phyloP scores from a whole-genome alignment of 1,140 invertebrate genomes.

The Rhizoglyphus robini region DNA sequence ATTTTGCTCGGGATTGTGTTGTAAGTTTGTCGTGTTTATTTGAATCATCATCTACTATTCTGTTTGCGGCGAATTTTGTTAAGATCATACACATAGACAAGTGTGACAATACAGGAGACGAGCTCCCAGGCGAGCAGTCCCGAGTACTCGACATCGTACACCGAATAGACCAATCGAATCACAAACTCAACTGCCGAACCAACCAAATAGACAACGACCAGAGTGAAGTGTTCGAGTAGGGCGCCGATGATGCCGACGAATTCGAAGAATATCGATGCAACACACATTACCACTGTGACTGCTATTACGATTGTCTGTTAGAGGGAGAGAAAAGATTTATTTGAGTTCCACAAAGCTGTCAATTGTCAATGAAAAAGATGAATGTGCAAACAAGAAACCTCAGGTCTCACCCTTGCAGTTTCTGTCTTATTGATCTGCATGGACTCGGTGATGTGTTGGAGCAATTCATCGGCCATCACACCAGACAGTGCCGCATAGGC shows the following conservation, averaged over 20 bases:
- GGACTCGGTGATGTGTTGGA: neutral
- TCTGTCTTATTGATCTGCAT: neutral
- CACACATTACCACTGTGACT: neutral
- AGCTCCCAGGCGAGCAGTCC: neutral
- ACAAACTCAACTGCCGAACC: neutral
- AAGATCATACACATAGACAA: neutral
- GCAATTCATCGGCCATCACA: neutral
- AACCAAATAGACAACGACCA: neutral
- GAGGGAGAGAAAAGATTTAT: too few relatives aligned
- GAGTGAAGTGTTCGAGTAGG: neutral
- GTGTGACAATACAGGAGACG: neutral
- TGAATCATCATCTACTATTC: neutral
- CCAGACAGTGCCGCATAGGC: neutral
- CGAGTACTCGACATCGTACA: neutral
- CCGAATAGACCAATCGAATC: neutral
- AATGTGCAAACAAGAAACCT: neutral
- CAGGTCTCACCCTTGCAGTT: neutral
- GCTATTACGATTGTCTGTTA: neutral
- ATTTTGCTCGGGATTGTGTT: too few relatives aligned
- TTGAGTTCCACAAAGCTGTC: too few relatives aligned
- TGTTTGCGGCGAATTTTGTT: neutral
- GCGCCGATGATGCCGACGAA: constrained; percentile 9
- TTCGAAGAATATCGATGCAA: neutral
- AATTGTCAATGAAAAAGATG: neutral
- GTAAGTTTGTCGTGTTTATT: too few relatives aligned